Conservation (phyloP, 2,113 vertebrate species). For the Brachypodius melanocephalos region DNA sequence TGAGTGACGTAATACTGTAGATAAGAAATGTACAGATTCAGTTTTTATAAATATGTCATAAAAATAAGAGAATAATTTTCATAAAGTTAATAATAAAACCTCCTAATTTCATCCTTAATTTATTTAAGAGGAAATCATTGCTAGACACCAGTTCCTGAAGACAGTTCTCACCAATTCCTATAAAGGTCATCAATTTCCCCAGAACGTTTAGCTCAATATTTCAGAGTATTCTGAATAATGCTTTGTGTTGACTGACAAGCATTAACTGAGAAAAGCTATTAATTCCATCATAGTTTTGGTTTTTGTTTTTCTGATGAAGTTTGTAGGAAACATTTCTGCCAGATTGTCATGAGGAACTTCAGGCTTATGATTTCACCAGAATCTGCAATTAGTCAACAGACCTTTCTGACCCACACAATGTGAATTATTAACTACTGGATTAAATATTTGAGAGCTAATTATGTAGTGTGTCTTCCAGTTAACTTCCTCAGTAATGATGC, state of each 20-base stretch:
- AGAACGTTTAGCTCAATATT: background rate
- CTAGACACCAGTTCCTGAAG: background rate
- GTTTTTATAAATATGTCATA: background rate
- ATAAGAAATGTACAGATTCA: background rate
- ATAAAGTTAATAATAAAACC: background rate
- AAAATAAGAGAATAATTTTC: background rate
- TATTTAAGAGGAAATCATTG: background rate
- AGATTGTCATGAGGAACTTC: background rate
- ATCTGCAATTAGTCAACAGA: background rate
- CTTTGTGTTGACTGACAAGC: background rate
- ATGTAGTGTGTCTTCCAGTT: background rate
- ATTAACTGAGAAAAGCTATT: background rate
- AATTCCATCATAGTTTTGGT: background rate
- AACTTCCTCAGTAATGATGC: background rate
- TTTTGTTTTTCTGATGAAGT: background rate
- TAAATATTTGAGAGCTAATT: background rate
- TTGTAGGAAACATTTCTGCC: background rate
- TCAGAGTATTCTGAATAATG: background rate
- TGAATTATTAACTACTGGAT: background rate
- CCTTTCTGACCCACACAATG: background rate
- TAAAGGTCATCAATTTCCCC: accelerated
- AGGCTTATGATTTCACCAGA: background rate
- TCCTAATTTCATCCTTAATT: background rate
- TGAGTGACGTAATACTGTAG: background rate
- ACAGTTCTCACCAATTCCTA: background rate